These are phyloP conservation scores for Rotaria magnacalcarata DNA, from an alignment of 2,888 invertebrate genomes.

Conservation along the genomic window DNA sequence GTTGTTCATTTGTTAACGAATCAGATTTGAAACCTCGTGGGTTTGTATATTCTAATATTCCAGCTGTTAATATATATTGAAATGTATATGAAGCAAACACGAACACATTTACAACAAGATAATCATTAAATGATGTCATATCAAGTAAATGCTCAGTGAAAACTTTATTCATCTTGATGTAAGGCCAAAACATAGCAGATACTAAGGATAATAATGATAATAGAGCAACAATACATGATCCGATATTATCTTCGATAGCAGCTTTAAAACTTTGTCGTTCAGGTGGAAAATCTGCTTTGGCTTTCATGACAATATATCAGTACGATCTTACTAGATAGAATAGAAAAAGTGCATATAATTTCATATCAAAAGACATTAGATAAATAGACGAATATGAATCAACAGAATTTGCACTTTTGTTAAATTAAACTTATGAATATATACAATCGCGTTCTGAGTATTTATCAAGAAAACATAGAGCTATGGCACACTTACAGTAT, in stretches of 20 bases:
- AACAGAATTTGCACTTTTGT: not conserved
- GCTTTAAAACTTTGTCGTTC: not conserved
- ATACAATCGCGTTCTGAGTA: too few relatives aligned
- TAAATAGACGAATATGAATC: not conserved
- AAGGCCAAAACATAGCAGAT: not conserved
- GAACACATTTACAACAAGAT: not conserved
- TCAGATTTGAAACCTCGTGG: not conserved
- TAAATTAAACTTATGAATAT: too few relatives aligned
- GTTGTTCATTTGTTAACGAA: not conserved
- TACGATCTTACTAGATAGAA: not conserved
- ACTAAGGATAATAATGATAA: not conserved
- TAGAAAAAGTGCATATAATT: not conserved
- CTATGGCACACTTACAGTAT: too few relatives aligned
- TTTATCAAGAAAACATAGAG: too few relatives aligned
- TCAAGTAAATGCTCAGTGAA: not conserved
- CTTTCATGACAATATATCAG: not conserved
- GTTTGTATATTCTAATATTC: not conserved
- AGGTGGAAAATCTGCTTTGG: not conserved
- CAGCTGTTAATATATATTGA: slow-evolving; percentile 7
- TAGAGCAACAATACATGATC: not conserved
- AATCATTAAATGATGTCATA: slow-evolving; percentile 11
- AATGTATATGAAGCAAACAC: slow-evolving; percentile 12
- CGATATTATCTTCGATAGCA: not conserved
- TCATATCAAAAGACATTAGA: not conserved
- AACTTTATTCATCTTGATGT: not conserved